Percentiles rank a stretch among this genome's conserved stretches.
Evolutionary conservation across 2,888 invertebrate species (phyloP).

Genomic region (Lithophane leautieri): DNA sequence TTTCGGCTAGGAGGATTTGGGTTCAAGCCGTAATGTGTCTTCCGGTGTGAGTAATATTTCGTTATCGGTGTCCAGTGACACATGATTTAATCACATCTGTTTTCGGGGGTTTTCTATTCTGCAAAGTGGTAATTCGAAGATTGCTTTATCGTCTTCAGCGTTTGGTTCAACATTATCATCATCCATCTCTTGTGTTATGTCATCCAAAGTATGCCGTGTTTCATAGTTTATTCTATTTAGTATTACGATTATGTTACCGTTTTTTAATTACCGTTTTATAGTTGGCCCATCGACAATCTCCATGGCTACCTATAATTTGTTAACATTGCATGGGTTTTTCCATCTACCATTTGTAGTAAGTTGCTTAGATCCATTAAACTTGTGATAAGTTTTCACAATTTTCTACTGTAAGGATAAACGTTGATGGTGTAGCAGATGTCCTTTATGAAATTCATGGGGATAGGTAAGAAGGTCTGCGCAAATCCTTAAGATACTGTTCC

Average conservation of each 20-base stretch:
- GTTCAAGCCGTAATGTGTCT: slow-evolving; percentile 49
- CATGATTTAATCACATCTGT: slow-evolving; percentile 15
- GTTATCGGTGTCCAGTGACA: slow-evolving; percentile 41
- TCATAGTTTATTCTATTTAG: slow-evolving; percentile 15
- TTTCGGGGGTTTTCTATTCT: slow-evolving; percentile 21
- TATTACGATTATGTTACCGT: slow-evolving; percentile 16
- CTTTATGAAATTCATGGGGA: neutral
- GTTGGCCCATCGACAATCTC: slow-evolving; percentile 32
- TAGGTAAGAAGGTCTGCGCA: neutral
- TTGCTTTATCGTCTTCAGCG: neutral
- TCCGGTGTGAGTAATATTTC: slow-evolving; percentile 55
- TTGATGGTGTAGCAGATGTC: neutral
- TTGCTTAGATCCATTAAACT: neutral
- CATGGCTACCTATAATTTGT: slow-evolving; percentile 41
- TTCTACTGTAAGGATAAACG: neutral
- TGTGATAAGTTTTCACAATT: slow-evolving; percentile 1
- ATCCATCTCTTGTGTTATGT: neutral
- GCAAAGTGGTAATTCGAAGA: slow-evolving; percentile 4
- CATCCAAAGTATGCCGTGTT: slow-evolving; percentile 13
- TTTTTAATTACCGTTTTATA: slow-evolving; percentile 22
- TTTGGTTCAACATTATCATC: neutral
- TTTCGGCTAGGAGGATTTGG: slow-evolving; percentile 51
- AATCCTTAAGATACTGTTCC: neutral
- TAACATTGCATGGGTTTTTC: slow-evolving; percentile 42
- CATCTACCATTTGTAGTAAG: slow-evolving; percentile 24